Evolutionary conservation across 2,797 vertebrate species (phyloP).

Genomic region (Alouatta caraya): DNA sequence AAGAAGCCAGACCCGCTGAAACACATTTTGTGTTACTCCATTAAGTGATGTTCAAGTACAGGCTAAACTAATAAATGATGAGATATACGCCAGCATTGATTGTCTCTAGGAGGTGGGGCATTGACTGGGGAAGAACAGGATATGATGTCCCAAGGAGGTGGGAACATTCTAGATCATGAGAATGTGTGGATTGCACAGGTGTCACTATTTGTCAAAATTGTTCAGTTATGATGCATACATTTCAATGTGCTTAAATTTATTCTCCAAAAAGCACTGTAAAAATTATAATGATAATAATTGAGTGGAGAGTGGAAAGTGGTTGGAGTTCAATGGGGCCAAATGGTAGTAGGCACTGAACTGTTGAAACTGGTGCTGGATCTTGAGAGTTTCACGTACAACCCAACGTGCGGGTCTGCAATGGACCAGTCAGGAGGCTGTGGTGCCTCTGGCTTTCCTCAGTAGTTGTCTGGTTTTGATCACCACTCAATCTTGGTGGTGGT

Average conservation of each 20-base stretch:
- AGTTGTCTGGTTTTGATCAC: accelerated
- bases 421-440: neutral
- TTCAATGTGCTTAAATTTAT: neutral
- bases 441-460: too few relatives aligned
- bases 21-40: too few relatives aligned
- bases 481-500: neutral
- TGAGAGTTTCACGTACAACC: accelerated
- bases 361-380: neutral
- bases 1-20: neutral
- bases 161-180: neutral
- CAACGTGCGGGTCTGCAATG: accelerated
- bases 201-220: neutral
- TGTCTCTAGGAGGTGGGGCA: too few relatives aligned
- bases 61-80: accelerated
- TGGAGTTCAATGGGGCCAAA: neutral
- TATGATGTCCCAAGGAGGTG: neutral
- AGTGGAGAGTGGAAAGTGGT: neutral
- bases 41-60: too few relatives aligned
- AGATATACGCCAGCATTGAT: accelerated
- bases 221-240: neutral
- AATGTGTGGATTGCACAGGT: neutral
- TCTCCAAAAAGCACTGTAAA: neutral
- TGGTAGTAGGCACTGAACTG: accelerated
- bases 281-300: too few relatives aligned
- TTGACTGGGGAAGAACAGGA: neutral